Percentiles rank a stretch among this genome's conserved stretches.
Evolutionary conservation across 1,140 invertebrate genomes (phyloP).

Genomic region (Coelopa frigida): DNA sequence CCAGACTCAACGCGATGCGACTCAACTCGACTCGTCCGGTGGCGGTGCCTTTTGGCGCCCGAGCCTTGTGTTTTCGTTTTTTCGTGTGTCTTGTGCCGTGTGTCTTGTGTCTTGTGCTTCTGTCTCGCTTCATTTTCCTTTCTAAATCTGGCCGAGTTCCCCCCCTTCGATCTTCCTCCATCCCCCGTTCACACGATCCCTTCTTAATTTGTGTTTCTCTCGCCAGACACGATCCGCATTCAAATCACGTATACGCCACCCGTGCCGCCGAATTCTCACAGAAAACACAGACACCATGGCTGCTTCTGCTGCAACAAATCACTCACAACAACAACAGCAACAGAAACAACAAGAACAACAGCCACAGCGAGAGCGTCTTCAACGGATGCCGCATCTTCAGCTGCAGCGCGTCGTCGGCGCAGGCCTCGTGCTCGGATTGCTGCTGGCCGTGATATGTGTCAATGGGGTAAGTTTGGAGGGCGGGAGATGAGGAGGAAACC

Average conservation of each 20-base stretch:
- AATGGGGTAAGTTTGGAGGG: conserved; percentile 37
- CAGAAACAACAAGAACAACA: conserved; percentile 17
- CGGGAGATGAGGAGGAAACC: neutral
- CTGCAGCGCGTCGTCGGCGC: conserved; percentile 14
- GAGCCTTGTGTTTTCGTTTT: no score
- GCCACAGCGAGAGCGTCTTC: conserved; percentile 20
- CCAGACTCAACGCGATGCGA: no score
- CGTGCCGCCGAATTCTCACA: conserved; percentile 13
- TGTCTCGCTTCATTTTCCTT: no score
- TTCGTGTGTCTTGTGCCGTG: no score
- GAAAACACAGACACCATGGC: conserved; percentile 35
- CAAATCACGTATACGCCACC: conserved; percentile 31
- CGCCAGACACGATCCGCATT: conserved; percentile 25
- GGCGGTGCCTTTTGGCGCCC: no score
- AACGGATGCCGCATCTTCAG: conserved; percentile 12
- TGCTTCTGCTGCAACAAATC: conserved; percentile 17
- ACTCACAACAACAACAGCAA: conserved; percentile 12
- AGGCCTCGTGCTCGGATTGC: conserved; percentile 28
- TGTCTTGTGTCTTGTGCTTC: no score
- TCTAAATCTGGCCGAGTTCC: no score
- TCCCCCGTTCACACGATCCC: neutral
- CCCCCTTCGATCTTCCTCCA: neutral
- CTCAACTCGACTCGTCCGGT: no score
- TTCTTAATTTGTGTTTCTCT: no score
- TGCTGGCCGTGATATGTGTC: conserved; percentile 39